These are phyloP conservation scores for Drosophila neocordata DNA, from an alignment of 1,140 invertebrate species.

Conservation along the genomic window DNA sequence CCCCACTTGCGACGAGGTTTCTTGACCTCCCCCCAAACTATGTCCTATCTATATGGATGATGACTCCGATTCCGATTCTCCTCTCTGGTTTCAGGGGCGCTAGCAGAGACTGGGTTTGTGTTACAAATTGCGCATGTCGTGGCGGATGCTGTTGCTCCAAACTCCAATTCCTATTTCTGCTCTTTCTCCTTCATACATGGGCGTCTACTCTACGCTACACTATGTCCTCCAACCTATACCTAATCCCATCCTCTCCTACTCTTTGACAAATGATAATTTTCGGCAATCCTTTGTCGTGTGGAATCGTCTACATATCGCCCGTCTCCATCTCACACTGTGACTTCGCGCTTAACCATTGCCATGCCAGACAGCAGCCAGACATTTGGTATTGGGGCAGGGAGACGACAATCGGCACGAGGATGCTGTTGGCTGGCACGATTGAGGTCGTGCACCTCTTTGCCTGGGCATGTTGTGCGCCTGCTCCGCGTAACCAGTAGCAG, in stretches of 20 bases:
- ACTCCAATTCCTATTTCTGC: not conserved
- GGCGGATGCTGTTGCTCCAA: conserved; percentile 51
- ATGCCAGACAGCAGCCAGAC: conserved; percentile 70
- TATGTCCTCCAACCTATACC: conserved; percentile 6
- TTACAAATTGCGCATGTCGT: conserved; percentile 83
- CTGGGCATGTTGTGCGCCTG: conserved; percentile 64
- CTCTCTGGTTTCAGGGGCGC: conserved; percentile 66
- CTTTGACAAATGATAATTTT: conserved; percentile 53
- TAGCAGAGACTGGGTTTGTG: conserved; percentile 82
- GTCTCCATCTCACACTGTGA: not conserved
- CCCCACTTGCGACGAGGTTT: conserved; percentile 60
- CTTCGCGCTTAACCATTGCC: conserved; percentile 12
- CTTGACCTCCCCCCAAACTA: conserved; percentile 69
- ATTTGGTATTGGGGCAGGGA: conserved; percentile 59
- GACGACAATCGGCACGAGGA: conserved; percentile 33
- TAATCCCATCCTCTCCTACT: not conserved
- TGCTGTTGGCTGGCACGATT: conserved; percentile 63
- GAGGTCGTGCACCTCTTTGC: conserved; percentile 74
- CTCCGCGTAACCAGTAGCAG: conserved; percentile 45
- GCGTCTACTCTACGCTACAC: conserved; percentile 6
- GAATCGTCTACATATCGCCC: conserved; percentile 45
- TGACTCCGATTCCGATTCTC: conserved; percentile 1
- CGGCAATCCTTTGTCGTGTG: conserved; percentile 65
- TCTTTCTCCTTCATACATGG: conserved; percentile 13
- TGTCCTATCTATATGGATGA: conserved; percentile 20